Base-by-base conservation (phyloP, 2,888 invertebrate species). In the Anticlea derivata region DNA sequence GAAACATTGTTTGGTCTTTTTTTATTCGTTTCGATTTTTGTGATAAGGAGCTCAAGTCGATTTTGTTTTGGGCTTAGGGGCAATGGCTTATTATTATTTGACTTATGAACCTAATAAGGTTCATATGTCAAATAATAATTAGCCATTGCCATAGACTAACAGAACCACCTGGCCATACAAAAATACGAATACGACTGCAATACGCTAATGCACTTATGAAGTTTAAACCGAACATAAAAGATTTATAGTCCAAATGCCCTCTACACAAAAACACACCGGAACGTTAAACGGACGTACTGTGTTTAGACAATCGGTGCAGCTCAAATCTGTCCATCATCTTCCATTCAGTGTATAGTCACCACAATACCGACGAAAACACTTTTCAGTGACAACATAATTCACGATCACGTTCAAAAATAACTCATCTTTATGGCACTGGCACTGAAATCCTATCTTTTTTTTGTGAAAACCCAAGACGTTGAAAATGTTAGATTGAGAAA, bases 391-490 rank as follows among this genome's bases (percentile, higher is more conserved):
- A 45, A 31, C 22, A 29, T 41, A 26, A 33, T 33, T 38, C 47
- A 48, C 49, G 30, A 39, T 38, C 44, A 50, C 45, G 29, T 45
- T 39, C 23, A n/a, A 27, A 50, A 38, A 45, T 44, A 44, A 22
- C 37, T 26, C 30, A 50, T 23, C 11, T 30, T n/a, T 33, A 38
- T 17, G 35, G 24, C 38, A 44, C 43, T 23, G n/a, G 13, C 39
- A 39, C 39, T 38, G 31, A 13, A 13, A 31, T 31, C 17, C 17
- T 17, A 4, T 17, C 2, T 12, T 31, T 31, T 13, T 7, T 7
- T 7, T 13, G 4, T 17, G 17, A 17, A 4, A 17, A 17, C 4
- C 31, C 5, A 11, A 13, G 12, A 13, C 6, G 1, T 7, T 31
- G 12, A 7, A 13, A 6, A 1, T 7, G 7, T 13, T 12, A 1